Base-by-base conservation (phyloP, 2,888 invertebrate genomes). In the Chelonus formosanus region DNA sequence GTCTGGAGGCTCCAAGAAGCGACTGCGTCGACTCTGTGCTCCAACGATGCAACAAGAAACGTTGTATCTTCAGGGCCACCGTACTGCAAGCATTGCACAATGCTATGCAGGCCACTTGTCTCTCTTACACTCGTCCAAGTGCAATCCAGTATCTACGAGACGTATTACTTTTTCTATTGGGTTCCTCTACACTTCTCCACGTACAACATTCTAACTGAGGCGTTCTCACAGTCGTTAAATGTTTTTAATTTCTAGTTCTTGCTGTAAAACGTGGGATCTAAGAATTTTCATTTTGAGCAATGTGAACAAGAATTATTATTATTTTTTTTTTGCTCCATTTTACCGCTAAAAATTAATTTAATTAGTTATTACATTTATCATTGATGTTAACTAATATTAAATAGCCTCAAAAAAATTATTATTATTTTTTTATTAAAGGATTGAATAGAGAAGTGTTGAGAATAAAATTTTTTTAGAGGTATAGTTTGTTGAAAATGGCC, bases 171-270 rank as follows among this genome's bases (percentile, higher is more conserved):
- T 59, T 60, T 60, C 44, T 47, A 54, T 63, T 35, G 58, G 47
- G 47, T 56, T 50, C 54, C 34, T 34, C 31, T 31, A 31, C 31
- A 48, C 48, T 32, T 8, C 34, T 52, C 34, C 8, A 52, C 32
- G 8, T 52, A 52, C 52, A 10, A 32, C 52, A 52, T 52, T 52
- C 52, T 52, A 65, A 48, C 69, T 63, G 69, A 68, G 69, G 70
- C 68, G 72, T 75, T 76, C 74, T 74, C 76, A 73, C 76, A 74
- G 71, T 74, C 74, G 73, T 73, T 75, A 74, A 75, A 73, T 70
- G 71, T 72, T 75, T 75, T 75, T 75, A 74, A 74, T 76, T 76
- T 75, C 71, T 69, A 60, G 60, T 70, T 65, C 59, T 64, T 64
- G 59, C 54, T 31, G 31, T 35, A 20, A 35, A 44, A 50, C 62